These are phyloP conservation scores for Equus przewalskii DNA, from an alignment of 2,113 vertebrate genomes.

Conservation along the genomic window DNA sequence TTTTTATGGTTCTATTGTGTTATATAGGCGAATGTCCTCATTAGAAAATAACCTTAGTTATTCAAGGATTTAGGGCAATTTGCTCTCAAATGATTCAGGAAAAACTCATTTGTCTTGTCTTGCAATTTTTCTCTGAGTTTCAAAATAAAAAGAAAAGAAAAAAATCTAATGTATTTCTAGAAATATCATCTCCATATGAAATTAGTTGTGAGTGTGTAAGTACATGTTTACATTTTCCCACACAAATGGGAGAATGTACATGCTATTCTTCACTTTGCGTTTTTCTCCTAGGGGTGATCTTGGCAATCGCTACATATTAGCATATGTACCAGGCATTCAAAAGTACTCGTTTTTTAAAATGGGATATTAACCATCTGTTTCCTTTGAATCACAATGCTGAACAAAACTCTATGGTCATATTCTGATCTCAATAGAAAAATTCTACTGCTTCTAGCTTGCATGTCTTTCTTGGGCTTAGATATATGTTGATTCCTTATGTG, in stretches of 20 bases:
- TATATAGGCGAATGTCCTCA: background rate
- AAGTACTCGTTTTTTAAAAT: constrained; percentile 60
- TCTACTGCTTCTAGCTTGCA: background rate
- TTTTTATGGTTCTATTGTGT: background rate
- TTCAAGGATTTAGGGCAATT: background rate
- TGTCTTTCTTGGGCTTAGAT: constrained; percentile 40
- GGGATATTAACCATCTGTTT: constrained; percentile 70
- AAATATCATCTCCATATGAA: background rate
- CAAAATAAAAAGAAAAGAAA: constrained; percentile 28
- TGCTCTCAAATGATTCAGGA: background rate
- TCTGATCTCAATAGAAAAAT: constrained; percentile 56
- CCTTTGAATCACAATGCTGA: constrained; percentile 59
- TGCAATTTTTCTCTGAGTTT: background rate
- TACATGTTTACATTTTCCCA: constrained; percentile 35
- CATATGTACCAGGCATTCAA: constrained; percentile 66
- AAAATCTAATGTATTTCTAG: background rate
- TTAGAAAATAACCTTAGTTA: constrained; percentile 45
- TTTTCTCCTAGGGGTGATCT: constrained; percentile 61
- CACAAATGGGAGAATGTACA: background rate
- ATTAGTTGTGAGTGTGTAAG: background rate
- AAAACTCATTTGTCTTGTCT: background rate
- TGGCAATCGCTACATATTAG: constrained; percentile 61
- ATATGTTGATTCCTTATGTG: background rate
- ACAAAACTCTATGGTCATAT: constrained; percentile 43
- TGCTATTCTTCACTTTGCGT: background rate